Evolutionary conservation across 2,113 vertebrate genomes (phyloP).

Genomic region (Bufo gargarizans): DNA sequence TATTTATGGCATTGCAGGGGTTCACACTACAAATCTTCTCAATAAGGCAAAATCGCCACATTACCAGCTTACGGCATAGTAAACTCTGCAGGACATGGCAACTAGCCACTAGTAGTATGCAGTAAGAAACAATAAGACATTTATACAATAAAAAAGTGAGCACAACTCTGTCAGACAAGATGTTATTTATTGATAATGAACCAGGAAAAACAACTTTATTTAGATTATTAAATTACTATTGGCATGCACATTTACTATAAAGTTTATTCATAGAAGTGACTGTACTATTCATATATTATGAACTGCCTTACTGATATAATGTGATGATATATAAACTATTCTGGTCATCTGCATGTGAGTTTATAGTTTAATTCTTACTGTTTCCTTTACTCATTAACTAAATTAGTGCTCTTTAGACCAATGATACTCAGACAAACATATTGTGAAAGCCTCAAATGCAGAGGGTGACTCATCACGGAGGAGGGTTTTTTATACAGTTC

Average conservation of each 20-base stretch:
- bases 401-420: too few relatives aligned
- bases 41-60: slow-evolving; percentile 18
- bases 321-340: not conserved
- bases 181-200: not conserved
- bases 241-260: not conserved
- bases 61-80: not conserved
- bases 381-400: too few relatives aligned
- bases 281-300: not conserved
- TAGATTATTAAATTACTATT: not conserved
- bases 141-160: too few relatives aligned
- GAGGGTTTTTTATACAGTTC: too few relatives aligned
- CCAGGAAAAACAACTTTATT: not conserved
- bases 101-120: not conserved
- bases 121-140: not conserved
- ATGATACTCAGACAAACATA: too few relatives aligned
- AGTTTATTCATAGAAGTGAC: not conserved
- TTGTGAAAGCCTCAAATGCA: too few relatives aligned
- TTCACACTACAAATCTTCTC: slow-evolving; percentile 14
- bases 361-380: too few relatives aligned
- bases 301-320: not conserved
- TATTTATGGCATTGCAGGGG: slow-evolving; percentile 10
- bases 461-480: too few relatives aligned
- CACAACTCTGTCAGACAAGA: not conserved
- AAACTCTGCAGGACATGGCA: slow-evolving; percentile 14
- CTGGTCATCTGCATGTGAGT: too few relatives aligned